Evolutionary conservation across 2,888 invertebrate genomes (phyloP).

Genomic region (Coleophora flavipennella): DNA sequence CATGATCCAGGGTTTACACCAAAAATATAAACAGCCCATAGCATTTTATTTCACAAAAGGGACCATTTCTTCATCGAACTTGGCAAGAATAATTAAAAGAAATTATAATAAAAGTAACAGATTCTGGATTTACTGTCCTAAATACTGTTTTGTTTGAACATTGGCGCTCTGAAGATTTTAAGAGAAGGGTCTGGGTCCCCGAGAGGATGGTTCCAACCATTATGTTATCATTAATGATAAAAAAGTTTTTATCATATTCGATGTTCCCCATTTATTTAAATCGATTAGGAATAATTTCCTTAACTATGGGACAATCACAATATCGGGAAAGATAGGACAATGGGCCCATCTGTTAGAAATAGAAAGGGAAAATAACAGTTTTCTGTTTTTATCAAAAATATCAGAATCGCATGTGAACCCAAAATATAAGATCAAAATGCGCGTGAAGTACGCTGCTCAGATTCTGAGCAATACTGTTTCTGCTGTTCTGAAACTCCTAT

Average conservation of each 20-base stretch:
- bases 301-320: background rate
- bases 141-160: too few species aligned
- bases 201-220: too few species aligned
- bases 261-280: constrained; percentile 6
- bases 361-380: constrained; percentile 8
- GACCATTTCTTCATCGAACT: too few species aligned
- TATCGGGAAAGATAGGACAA: constrained; percentile 7
- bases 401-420: constrained; percentile 8
- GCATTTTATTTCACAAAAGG: constrained; percentile 1
- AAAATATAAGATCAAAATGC: constrained; percentile 12
- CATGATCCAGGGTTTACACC: constrained; percentile 4
- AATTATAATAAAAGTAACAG: too few species aligned
- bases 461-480: constrained; percentile 14
- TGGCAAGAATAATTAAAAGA: too few species aligned
- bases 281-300: constrained; percentile 3
- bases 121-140: too few species aligned
- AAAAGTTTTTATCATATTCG: background rate
- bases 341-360: constrained; percentile 12
- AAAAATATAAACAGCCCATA: constrained; percentile 9
- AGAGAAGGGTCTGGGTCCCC: too few species aligned
- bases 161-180: too few species aligned
- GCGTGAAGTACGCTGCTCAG: constrained; percentile 18
- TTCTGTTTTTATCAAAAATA: constrained; percentile 11
- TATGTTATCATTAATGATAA: background rate
- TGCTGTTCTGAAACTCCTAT: constrained; percentile 11